These are phyloP conservation scores for Troides helena DNA, from an alignment of 2,888 invertebrate genomes.

Conservation along the genomic window DNA sequence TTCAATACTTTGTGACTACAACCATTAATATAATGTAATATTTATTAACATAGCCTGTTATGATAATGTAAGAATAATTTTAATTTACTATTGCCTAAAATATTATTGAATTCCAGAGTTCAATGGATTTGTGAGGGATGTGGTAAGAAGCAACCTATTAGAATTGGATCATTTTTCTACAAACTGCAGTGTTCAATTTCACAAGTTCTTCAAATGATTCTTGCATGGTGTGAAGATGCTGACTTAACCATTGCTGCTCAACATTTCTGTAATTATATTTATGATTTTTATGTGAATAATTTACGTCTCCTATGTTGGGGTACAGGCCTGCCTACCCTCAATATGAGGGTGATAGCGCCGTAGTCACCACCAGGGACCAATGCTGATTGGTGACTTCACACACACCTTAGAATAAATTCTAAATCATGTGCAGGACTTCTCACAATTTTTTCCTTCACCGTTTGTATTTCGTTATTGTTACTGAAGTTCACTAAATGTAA, in stretches of 20 bases:
- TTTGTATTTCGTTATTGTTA: too few relatives aligned
- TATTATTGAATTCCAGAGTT: constrained; percentile 47
- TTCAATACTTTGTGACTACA: background rate
- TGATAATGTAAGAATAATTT: background rate
- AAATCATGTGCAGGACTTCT: too few relatives aligned
- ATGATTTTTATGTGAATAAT: too few relatives aligned
- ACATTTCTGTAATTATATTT: constrained; percentile 71
- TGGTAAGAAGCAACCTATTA: constrained; percentile 58
- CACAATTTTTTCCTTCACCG: too few relatives aligned
- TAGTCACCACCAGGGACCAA: too few relatives aligned
- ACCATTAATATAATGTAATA: background rate
- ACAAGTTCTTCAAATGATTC: constrained; percentile 79
- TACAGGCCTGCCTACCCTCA: too few relatives aligned
- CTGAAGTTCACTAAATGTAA: too few relatives aligned
- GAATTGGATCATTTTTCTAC: constrained; percentile 79
- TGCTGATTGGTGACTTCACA: too few relatives aligned
- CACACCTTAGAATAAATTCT: too few relatives aligned
- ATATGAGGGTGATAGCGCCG: too few relatives aligned
- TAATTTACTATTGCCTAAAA: constrained; percentile 1
- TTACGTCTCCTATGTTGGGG: too few relatives aligned
- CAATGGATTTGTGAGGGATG: constrained; percentile 70
- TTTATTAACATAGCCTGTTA: background rate
- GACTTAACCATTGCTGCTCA: constrained; percentile 72
- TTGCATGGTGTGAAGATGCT: constrained; percentile 84
- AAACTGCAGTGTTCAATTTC: constrained; percentile 82